Evolutionary conservation across 2,113 vertebrate species (phyloP).

Genomic region (Oryzias javanicus): DNA sequence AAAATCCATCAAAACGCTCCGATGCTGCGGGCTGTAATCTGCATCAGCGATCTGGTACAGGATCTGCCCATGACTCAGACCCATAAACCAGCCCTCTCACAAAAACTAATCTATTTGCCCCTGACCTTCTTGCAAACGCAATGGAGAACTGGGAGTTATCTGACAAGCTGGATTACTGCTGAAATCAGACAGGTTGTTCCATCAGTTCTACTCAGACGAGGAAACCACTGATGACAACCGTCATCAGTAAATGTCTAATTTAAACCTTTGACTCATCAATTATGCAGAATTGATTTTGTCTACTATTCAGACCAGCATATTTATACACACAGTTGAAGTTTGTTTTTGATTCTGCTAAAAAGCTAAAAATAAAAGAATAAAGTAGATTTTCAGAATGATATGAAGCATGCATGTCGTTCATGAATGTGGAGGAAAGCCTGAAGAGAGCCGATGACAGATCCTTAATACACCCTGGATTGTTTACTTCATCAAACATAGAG

Average conservation of each 20-base stretch:
- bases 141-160: constrained; percentile 17
- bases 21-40: no score
- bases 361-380: not conserved
- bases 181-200: constrained; percentile 25
- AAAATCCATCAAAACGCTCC: no score
- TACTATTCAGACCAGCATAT: not conserved
- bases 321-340: no score
- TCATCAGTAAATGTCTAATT: constrained; percentile 43
- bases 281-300: constrained; percentile 5
- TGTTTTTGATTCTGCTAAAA: no score
- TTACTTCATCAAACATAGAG: no score
- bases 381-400: not conserved
- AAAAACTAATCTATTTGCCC: constrained; percentile 3
- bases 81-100: constrained; percentile 9
- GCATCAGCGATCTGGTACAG: not conserved
- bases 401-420: no score
- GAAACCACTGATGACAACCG: constrained; percentile 42
- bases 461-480: no score
- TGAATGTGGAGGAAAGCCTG: no score
- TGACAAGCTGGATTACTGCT: constrained; percentile 26
- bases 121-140: constrained; percentile 34
- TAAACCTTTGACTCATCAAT: constrained; percentile 37
- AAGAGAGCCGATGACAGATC: no score
- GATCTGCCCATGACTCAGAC: constrained; percentile 1
- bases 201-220: constrained; percentile 25